Evolutionary conservation across 2,113 vertebrate genomes (phyloP), one percentile per base, ranked within the genome.

Genomic region (Gadus chalcogrammus): DNA sequence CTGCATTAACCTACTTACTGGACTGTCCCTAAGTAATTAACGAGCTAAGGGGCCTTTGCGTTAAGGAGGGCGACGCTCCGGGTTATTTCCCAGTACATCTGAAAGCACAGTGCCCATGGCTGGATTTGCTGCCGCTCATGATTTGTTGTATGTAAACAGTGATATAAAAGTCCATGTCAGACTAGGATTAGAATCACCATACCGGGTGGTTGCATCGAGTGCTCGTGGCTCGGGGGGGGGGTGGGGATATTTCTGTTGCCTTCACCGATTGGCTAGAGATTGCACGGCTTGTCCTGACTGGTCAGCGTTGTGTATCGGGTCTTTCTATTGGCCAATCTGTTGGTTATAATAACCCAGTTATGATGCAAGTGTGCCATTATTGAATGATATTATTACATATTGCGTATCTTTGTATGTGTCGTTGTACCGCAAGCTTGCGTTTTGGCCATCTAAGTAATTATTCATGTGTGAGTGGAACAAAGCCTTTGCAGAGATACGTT

Each of bases 1-100:
- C 71, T 72, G 77, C 78, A 83, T 85, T 84, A 86, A 68, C 81
- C 80, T 82, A 84, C 77, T 87, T 87, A 80, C 79, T 83, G 80
- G 72, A 73, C 67, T 9, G 72, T 73, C 70, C 74, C 72, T 82
- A 83, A 87, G 81, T 88, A 80, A 88, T 80, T 88, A 87, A 86
- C 70, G 22, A 85, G 84, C 81, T 89, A 77, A 73, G 72, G 68
- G 18, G 65, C 64, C 76, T 70, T 67, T 80, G 61, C 73, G 67
- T 82, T 72, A 67, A 77, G 59, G 52, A 77, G 69, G 73, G 58
- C 5, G 72, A 68, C 65, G 4, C 62, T 17, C 31, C 31, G 61
- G 24, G 68, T 67, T 55, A 20, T 59, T 9, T 1, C 42, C 5
- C 71, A 3, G 35, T 0, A 8, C 28, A 79, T n/a, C 77, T 0